phyloP scores from a whole-genome alignment of 1,140 invertebrate genomes.

The Drepana arcuata region DNA sequence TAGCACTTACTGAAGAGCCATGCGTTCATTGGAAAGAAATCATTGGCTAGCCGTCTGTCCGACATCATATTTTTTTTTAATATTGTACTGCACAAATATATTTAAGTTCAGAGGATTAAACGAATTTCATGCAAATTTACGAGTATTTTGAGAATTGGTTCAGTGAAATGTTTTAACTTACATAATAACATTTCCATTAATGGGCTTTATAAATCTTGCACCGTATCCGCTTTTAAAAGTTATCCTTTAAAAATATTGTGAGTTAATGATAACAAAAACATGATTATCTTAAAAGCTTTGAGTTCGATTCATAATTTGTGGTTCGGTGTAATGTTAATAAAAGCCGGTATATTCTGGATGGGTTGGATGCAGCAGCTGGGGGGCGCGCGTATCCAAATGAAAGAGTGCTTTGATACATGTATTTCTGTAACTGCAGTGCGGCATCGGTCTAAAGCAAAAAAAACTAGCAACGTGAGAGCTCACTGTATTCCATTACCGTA shows the following conservation, averaged over 20 bases:
- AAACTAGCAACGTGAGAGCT: conserved; percentile 44
- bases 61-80: too few relatives aligned
- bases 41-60: too few relatives aligned
- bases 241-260: neutral
- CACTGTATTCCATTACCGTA: conserved; percentile 60
- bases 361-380: conserved; percentile 25
- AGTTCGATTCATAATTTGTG: conserved; percentile 26
- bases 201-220: neutral
- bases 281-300: conserved; percentile 12
- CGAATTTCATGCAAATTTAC: too few relatives aligned
- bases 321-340: conserved; percentile 34
- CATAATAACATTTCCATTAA: neutral
- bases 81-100: too few relatives aligned
- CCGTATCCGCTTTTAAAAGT: neutral
- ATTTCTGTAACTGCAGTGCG: conserved; percentile 63
- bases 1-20: too few relatives aligned
- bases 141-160: too few relatives aligned
- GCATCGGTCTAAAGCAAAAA: conserved; percentile 42
- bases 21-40: too few relatives aligned
- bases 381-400: conserved; percentile 37
- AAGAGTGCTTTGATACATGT: conserved; percentile 54
- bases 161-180: neutral
- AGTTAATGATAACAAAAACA: neutral
- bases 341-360: conserved; percentile 33
- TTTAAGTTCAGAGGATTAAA: too few relatives aligned